Evolutionary conservation across 2,888 invertebrate species (phyloP).

Genomic region (Calameuta filiformis): DNA sequence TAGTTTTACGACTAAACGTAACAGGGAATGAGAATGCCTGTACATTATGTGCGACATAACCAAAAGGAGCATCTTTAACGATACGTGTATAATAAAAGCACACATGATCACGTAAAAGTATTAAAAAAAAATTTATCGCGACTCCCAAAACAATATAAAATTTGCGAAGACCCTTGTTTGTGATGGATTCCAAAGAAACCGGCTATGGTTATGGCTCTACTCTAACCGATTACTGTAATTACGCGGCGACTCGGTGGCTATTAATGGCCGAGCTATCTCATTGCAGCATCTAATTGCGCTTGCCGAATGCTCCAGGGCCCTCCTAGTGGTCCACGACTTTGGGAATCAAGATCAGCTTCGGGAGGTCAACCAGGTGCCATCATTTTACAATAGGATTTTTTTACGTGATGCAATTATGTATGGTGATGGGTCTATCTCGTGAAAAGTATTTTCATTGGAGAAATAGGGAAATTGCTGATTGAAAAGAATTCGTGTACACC

Average conservation of each 20-base stretch:
- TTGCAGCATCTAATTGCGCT: slow-evolving; percentile 56
- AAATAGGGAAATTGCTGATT: not conserved
- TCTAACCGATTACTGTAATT: slow-evolving; percentile 54
- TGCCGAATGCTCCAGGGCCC: slow-evolving; percentile 28
- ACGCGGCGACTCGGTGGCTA: slow-evolving; percentile 53
- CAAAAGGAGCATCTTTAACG: too few species aligned
- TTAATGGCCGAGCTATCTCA: slow-evolving; percentile 54
- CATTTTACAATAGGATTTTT: not conserved
- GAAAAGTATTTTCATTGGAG: not conserved
- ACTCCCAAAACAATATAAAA: not conserved
- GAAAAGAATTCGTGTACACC: not conserved
- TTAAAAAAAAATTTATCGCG: not conserved
- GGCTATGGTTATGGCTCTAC: slow-evolving; percentile 47
- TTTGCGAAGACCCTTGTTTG: not conserved
- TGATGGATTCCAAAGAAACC: not conserved
- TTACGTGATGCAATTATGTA: not conserved
- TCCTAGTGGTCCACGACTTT: slow-evolving; percentile 21
- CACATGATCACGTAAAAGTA: slow-evolving; percentile 10
- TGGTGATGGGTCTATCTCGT: not conserved
- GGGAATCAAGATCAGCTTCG: slow-evolving; percentile 20
- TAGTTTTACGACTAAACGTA: not conserved
- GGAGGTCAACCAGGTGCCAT: slow-evolving; percentile 9
- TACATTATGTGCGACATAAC: not conserved
- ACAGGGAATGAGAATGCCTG: not conserved
- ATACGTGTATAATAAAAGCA: slow-evolving; percentile 16